Conservation (phyloP, 2,888 invertebrate genomes). For the Panorpa germanica region DNA sequence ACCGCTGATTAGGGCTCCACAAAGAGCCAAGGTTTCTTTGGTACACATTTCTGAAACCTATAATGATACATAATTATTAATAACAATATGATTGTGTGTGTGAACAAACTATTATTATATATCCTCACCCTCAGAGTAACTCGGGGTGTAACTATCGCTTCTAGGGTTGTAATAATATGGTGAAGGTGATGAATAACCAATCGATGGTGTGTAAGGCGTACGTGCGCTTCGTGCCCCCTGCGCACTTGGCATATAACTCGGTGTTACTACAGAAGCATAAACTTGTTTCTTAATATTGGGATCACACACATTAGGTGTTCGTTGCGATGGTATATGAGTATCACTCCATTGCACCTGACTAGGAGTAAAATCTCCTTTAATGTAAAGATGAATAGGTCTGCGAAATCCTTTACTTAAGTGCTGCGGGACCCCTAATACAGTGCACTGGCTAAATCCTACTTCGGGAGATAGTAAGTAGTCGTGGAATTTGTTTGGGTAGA, state of each 20-base stretch:
- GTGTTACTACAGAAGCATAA: constrained; percentile 23
- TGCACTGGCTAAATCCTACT: constrained; percentile 83
- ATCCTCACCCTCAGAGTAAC: no score
- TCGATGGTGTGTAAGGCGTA: constrained; percentile 28
- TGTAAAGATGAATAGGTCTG: constrained; percentile 54
- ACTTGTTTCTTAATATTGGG: constrained; percentile 17
- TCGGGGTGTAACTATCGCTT: constrained; percentile 24
- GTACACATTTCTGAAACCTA: no score
- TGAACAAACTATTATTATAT: no score
- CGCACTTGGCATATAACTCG: constrained; percentile 24
- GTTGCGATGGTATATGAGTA: constrained; percentile 25
- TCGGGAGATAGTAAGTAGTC: constrained; percentile 79
- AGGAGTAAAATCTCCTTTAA: constrained; percentile 41
- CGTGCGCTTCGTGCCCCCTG: constrained; percentile 26
- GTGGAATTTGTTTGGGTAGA: constrained; percentile 84
- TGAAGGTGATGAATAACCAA: constrained; percentile 19
- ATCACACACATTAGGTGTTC: constrained; percentile 10
- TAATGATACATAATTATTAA: no score
- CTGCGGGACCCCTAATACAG: constrained; percentile 61
- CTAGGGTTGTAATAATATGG: constrained; percentile 24
- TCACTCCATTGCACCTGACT: constrained; percentile 43
- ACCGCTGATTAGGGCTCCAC: no score
- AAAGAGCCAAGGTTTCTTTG: no score
- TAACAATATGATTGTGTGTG: no score
- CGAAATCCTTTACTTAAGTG: constrained; percentile 80